Evolutionary conservation across 2,797 vertebrate species (phyloP).

Genomic region (Sus cebifrons): DNA sequence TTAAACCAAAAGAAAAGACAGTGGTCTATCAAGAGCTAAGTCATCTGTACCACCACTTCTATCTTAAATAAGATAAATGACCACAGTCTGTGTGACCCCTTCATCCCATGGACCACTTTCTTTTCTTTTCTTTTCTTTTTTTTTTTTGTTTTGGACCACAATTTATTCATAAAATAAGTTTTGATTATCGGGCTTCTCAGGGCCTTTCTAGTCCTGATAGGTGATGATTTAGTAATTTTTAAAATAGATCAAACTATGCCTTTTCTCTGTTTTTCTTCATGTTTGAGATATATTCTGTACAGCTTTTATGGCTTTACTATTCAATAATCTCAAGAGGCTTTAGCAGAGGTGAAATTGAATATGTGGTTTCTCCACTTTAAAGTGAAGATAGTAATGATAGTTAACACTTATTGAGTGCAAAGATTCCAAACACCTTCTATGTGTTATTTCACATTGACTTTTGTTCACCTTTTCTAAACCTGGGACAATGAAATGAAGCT

Average conservation of each 20-base stretch:
- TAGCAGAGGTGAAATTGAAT: neutral
- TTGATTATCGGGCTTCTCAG: neutral
- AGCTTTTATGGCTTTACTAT: neutral
- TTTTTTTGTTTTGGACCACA: neutral
- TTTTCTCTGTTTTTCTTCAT: slow-evolving; percentile 41
- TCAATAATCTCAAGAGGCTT: slow-evolving; percentile 37
- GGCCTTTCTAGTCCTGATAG: neutral
- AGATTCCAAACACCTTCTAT: neutral
- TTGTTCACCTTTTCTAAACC: slow-evolving; percentile 48
- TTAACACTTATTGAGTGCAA: neutral
- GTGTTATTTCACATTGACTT: slow-evolving; percentile 39
- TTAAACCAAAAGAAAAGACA: slow-evolving; percentile 57
- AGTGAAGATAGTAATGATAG: slow-evolving; percentile 45
- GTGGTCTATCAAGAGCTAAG: neutral
- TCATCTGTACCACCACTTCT: neutral
- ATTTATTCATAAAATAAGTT: neutral
- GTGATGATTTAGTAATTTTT: neutral
- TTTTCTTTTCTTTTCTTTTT: neutral
- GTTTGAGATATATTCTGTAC: accelerated
- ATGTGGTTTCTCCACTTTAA: neutral
- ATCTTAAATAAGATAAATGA: slow-evolving; percentile 13
- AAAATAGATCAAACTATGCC: neutral
- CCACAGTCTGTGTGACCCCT: neutral
- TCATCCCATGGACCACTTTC: neutral
- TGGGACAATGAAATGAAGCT: slow-evolving; percentile 15